Conservation (phyloP, 2,797 vertebrate genomes). For the Galagoides demidoff region DNA sequence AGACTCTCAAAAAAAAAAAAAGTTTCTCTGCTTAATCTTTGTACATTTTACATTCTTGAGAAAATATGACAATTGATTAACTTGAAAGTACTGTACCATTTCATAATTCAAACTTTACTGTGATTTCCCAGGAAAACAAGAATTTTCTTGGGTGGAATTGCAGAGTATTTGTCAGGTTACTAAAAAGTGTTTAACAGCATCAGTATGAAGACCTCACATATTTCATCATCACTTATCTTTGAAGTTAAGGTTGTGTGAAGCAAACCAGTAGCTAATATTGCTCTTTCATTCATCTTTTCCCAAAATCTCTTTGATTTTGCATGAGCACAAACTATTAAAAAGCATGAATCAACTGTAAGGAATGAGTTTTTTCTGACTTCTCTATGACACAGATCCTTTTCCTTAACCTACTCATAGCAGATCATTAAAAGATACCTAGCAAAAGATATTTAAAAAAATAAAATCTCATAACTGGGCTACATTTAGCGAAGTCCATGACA, state of each 20-base stretch:
- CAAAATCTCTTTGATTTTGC: background rate
- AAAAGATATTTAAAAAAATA: background rate
- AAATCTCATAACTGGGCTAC: background rate
- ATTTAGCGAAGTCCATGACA: background rate
- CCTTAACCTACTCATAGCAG: background rate
- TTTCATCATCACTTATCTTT: background rate
- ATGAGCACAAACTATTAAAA: background rate
- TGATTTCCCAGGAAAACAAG: background rate
- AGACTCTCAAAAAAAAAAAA: too few species aligned
- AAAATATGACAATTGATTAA: slow-evolving; percentile 2
- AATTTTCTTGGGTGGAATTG: background rate
- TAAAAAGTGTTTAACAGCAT: background rate
- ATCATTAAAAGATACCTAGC: background rate
- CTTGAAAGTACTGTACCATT: background rate
- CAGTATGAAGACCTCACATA: background rate
- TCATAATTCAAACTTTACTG: background rate
- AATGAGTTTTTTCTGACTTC: background rate
- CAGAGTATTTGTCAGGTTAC: background rate
- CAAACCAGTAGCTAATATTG: background rate
- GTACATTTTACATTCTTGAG: background rate
- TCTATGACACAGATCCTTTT: background rate
- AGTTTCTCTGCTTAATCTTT: background rate
- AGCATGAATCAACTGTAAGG: background rate
- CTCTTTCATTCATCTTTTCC: slow-evolving; percentile 29
- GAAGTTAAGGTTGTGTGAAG: slow-evolving; percentile 36